phyloP scores from a whole-genome alignment of 2,888 invertebrate species.

The Troides oblongomaculatus region DNA sequence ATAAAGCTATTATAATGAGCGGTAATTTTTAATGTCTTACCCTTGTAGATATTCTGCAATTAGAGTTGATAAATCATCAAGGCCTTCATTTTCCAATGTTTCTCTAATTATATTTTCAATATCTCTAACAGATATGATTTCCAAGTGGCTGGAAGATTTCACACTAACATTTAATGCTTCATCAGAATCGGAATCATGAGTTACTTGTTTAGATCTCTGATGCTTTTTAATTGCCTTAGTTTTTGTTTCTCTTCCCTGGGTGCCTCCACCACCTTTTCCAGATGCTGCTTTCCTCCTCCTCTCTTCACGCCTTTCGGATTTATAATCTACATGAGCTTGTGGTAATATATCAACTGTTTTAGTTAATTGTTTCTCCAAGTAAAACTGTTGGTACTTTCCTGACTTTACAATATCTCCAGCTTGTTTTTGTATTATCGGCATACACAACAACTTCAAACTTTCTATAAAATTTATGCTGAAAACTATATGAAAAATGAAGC shows the following conservation, averaged over 20 bases:
- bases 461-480: slow-evolving; percentile 85
- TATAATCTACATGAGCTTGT: slow-evolving; percentile 67
- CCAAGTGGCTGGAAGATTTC: slow-evolving; percentile 71
- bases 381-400: slow-evolving; percentile 87
- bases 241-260: slow-evolving; percentile 96
- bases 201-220: slow-evolving; percentile 74
- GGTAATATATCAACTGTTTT: slow-evolving; percentile 60
- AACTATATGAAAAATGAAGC: slow-evolving; percentile 49
- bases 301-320: slow-evolving; percentile 90
- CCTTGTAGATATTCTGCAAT: slow-evolving; percentile 85
- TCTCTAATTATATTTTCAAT: slow-evolving; percentile 82
- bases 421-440: slow-evolving; percentile 82
- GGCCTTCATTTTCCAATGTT: slow-evolving; percentile 85
- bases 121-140: slow-evolving; percentile 84
- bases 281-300: slow-evolving; percentile 91
- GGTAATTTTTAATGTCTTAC: slow-evolving; percentile 49
- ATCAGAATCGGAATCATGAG: slow-evolving; percentile 85
- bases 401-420: slow-evolving; percentile 84
- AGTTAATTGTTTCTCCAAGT: slow-evolving; percentile 83
- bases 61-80: slow-evolving; percentile 84
- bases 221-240: slow-evolving; percentile 95
- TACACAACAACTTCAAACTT: slow-evolving; percentile 83
- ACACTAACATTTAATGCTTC: slow-evolving; percentile 71
- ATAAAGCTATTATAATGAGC: background rate
- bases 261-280: slow-evolving; percentile 94